A percentile compares a stretch with the other conserved stretches of the same genome.
These are phyloP conservation scores for Metellina segmentata DNA, from an alignment of 2,888 invertebrate genomes.

Conservation along the genomic window DNA sequence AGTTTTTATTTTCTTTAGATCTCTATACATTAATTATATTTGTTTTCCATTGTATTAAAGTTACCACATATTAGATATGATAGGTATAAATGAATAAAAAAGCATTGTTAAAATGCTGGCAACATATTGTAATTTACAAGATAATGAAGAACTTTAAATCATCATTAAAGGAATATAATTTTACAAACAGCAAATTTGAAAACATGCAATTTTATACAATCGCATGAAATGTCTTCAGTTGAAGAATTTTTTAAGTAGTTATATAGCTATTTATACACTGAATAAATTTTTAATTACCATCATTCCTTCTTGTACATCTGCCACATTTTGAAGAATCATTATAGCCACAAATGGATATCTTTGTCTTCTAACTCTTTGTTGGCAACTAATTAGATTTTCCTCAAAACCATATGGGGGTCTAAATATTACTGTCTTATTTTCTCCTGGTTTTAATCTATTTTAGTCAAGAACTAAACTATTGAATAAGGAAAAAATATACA, in stretches of 20 bases:
- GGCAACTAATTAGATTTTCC: background rate
- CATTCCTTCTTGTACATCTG: background rate
- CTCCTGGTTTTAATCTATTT: constrained; percentile 22
- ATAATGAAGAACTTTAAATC: too few species aligned
- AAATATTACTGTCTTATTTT: constrained; percentile 22
- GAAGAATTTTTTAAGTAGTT: too few species aligned
- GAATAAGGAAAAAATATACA: too few species aligned
- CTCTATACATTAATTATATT: too few species aligned
- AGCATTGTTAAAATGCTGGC: too few species aligned
- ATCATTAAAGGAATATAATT: background rate
- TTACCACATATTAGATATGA: too few species aligned
- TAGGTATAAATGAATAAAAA: too few species aligned
- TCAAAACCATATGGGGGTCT: background rate
- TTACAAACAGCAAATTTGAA: background rate
- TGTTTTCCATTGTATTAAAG: too few species aligned
- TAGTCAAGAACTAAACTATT: constrained; percentile 3
- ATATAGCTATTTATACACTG: too few species aligned
- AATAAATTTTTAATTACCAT: background rate
- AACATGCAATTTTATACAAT: background rate
- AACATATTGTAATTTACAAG: too few species aligned
- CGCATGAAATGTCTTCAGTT: too few species aligned
- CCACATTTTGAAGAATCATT: constrained; percentile 80
- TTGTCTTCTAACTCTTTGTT: constrained; percentile 81
- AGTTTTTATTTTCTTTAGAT: too few species aligned
- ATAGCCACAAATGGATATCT: constrained; percentile 90